Base-by-base conservation (phyloP, 2,113 vertebrate species). In the Elachura formosa region DNA sequence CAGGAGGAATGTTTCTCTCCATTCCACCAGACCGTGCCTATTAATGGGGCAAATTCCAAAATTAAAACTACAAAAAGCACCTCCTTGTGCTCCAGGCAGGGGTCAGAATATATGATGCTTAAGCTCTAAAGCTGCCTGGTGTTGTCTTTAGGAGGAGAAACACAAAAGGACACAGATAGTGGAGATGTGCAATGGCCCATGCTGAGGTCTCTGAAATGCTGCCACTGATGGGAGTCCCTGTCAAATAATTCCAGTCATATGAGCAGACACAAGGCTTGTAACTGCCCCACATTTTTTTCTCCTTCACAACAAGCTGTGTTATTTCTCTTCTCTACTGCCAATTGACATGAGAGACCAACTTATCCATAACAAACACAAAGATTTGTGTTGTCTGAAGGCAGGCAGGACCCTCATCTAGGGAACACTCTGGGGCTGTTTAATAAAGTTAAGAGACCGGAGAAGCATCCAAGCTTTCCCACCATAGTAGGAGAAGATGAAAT, bases 391-490 rank as follows among this genome's bases (percentile, higher is more conserved):
- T 90, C 89, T 73, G 67, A 91, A 93, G 78, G 56, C 90, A 87
- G 73, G 75, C 62, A 85, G 73, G 94, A 94, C 84, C 76, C 87
- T 93, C 75, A 76, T 67, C 75, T 64, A 77, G 62, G 73, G 84
- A 89, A 88, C 56, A n/a, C 43, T 81, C 59, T 83, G 58, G 38
- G 85, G 84, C 59, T 93, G 76, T 92, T 96, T 96, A 93, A 90
- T 95, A 84, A 90, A 96, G 84, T 85, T 91, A 72, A 63, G 82
- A 96, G 81, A 89, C 45, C 8, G 9, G 69, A 84, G 90, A 88
- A 93, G 73, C 67, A 81, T 82, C 88, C 84, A 90, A 91, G 83
- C 69, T 93, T 97, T 97, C 91, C 93, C 89, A 89, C 80, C 29
- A 3, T 43, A 69, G 64, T 29, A 81, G 67, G 49, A 92, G 82